Percentiles rank a stretch among this genome's conserved stretches.
Conservation (phyloP, 2,113 vertebrate genomes). For the Empidonax alnorum region DNA sequence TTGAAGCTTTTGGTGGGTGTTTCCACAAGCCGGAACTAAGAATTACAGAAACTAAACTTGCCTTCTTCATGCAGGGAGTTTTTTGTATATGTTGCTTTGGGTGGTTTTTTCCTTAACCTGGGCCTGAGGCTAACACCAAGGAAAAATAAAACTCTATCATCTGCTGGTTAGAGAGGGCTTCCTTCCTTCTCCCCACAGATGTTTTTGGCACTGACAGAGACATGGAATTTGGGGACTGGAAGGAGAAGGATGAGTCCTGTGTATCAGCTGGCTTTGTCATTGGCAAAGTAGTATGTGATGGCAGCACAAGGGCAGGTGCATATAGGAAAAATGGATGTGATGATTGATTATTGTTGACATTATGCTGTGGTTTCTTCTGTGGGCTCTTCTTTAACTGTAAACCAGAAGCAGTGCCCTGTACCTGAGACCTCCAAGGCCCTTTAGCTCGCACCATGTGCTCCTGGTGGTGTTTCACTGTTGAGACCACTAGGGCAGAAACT, state of each 20-base stretch:
- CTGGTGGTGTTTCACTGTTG: neutral
- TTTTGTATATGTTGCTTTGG: neutral
- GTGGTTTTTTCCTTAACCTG: neutral
- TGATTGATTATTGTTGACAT: neutral
- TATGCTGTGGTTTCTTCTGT: neutral
- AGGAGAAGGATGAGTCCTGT: neutral
- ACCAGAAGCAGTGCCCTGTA: neutral
- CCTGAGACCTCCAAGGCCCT: neutral
- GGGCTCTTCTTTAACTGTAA: neutral
- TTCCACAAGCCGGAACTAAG: slow-evolving; percentile 22
- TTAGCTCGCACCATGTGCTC: neutral
- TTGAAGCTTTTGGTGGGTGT: neutral
- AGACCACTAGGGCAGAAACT: neutral
- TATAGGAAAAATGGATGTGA: neutral
- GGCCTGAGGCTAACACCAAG: neutral
- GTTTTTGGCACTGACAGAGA: neutral
- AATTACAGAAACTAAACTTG: neutral
- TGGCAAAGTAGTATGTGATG: neutral
- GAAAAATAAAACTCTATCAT: neutral
- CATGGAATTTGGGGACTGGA: neutral
- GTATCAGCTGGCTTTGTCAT: neutral
- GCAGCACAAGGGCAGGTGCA: neutral
- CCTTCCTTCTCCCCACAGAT: neutral
- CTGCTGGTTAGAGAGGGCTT: neutral
- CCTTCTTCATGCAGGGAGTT: neutral